These are phyloP conservation scores for Leptinotarsa defecta DNA, from an alignment of 1,140 invertebrate genomes.

Conservation along the genomic window DNA sequence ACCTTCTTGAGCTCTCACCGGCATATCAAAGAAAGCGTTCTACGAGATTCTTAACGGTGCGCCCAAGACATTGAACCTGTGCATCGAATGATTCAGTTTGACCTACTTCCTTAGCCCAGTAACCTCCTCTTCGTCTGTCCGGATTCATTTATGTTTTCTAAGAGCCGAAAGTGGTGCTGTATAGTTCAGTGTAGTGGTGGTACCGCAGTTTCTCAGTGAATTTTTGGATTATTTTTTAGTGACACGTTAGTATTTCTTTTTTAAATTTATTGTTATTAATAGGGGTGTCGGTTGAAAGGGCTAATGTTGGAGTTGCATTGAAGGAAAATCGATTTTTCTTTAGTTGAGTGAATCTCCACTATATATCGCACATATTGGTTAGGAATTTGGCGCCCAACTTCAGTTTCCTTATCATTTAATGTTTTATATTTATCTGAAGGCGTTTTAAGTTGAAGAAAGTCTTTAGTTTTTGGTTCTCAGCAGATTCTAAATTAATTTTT, in stretches of 20 bases:
- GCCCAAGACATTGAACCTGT: slow-evolving; percentile 13
- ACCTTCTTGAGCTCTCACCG: not conserved
- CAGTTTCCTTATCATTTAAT: too few relatives aligned
- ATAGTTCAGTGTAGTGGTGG: not conserved
- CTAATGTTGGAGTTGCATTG: too few relatives aligned
- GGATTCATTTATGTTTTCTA: not conserved
- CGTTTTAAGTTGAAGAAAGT: too few relatives aligned
- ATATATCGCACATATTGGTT: too few relatives aligned
- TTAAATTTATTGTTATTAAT: too few relatives aligned
- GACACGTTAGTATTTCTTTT: not conserved
- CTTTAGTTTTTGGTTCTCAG: too few relatives aligned
- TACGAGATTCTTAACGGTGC: slow-evolving; percentile 3
- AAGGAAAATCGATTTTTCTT: too few relatives aligned
- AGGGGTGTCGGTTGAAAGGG: too few relatives aligned
- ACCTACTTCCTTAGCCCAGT: slow-evolving; percentile 9
- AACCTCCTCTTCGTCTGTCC: slow-evolving; percentile 9
- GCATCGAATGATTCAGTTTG: not conserved
- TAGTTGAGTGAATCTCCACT: too few relatives aligned
- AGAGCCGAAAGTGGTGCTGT: not conserved
- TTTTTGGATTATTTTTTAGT: not conserved
- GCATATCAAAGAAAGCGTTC: not conserved
- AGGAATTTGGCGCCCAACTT: too few relatives aligned
- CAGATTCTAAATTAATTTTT: too few relatives aligned
- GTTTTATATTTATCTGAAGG: too few relatives aligned
- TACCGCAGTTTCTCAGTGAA: not conserved